Evolutionary conservation across 2,113 vertebrate genomes (phyloP), one percentile per base, ranked within the genome.

Genomic region (Notarius quadriscutis): DNA sequence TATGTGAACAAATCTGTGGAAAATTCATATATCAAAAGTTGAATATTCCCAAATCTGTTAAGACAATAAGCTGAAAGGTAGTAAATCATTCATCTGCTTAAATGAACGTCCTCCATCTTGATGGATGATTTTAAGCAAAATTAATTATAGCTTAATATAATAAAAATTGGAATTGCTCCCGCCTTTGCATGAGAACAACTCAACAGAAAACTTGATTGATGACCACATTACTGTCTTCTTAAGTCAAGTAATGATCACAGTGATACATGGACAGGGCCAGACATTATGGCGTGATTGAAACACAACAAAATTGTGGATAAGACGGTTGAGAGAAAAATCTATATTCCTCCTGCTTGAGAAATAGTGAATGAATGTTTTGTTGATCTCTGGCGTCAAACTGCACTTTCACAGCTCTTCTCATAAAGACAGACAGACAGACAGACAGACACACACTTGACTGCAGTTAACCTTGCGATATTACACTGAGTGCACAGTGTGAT

Each of bases 151-250:
- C 18, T 69, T 75, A 77, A 83, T 88, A 41, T 27, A 83, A 51
- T 53, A 22, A 22, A 65, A 41, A 50, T 55, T 67, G 58, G 51
- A 27, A 9, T 63, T 62, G 14, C 22, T 34, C 34, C 57, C 60
- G 30, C 41, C 18, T 71, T 67, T 81, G 83, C 75, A 77, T 81
- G 50, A 89, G 58, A 53, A 85, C 4, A 57, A 50, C 25, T 58
- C 30, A 81, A 63, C 17, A 25, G 58, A 80, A 69, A 69, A 10
- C 20, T 55, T 85, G 78, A 85, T 83, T 57, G 60, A 87, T 86
- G 51, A 78, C 15, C 72, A 79, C 27, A 85, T 86, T 86, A 88
- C 18, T 77, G 60, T 51, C 30, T n/a, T 55, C 65, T 87, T 89
- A 30, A 41, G 53, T 57, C 71, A 25, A 65, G 20, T 79, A 15